A percentile compares a stretch with the other conserved stretches of the same genome.
phyloP scores from a whole-genome alignment of 2,797 vertebrate species.

The Spinus olivaceus region DNA sequence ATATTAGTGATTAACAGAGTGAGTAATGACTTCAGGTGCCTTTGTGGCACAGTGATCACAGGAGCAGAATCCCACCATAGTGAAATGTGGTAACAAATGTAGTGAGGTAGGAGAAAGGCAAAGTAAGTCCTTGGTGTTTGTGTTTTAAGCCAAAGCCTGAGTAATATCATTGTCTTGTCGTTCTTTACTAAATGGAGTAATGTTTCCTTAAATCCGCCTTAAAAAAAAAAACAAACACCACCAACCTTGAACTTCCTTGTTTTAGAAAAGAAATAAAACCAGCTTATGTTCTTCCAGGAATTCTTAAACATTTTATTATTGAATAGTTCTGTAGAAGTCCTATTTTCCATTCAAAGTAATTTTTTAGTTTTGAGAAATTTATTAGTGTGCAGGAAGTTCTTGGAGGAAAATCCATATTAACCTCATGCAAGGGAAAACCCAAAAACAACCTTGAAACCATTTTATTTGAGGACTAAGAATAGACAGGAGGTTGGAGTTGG shows the following conservation, averaged over 20 bases:
- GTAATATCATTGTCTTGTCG: neutral
- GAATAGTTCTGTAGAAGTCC: neutral
- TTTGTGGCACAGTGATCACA: neutral
- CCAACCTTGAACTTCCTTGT: neutral
- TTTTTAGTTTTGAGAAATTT: conserved; percentile 3
- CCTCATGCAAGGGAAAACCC: neutral
- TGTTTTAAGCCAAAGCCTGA: neutral
- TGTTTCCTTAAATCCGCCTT: neutral
- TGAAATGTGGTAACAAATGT: neutral
- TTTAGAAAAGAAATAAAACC: neutral
- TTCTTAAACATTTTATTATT: neutral
- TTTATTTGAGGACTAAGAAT: neutral
- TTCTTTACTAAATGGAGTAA: neutral
- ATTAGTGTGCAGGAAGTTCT: neutral
- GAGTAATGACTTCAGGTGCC: neutral
- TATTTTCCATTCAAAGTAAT: neutral
- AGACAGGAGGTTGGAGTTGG: fast-evolving
- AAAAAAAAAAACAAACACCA: neutral
- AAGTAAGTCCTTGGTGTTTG: neutral
- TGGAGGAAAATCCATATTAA: neutral
- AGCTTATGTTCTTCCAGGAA: neutral
- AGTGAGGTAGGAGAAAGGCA: neutral
- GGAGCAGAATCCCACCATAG: neutral
- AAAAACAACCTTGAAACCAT: neutral
- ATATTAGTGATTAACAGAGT: conserved; percentile 32